Conservation (phyloP, 2,888 invertebrate genomes). For the Dasysyrphus tricinctus region DNA sequence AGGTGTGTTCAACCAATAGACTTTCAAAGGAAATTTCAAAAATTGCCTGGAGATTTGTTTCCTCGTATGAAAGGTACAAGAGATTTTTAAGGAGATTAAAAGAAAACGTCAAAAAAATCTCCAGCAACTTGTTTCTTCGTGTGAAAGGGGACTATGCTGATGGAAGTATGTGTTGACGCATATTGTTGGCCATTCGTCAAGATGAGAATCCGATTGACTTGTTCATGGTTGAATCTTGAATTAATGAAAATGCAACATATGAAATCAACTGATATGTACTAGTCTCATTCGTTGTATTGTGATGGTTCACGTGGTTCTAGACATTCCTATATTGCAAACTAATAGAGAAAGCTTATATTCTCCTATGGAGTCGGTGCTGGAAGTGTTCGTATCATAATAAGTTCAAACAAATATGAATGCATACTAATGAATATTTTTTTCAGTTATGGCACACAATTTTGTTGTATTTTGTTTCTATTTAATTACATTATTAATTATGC, state of each 20-base stretch:
- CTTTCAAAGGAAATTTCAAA: no score
- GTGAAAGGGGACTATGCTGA: no score
- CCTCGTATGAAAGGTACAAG: no score
- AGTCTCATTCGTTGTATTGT: constrained; percentile 94
- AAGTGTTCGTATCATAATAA: constrained; percentile 87
- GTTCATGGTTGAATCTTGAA: constrained; percentile 99
- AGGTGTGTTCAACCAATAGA: no score
- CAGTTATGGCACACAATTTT: constrained; percentile 97
- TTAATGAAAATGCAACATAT: constrained; percentile 99
- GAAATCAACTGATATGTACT: constrained; percentile 92
- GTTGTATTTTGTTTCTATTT: constrained; percentile 95
- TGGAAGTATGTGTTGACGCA: constrained; percentile 97
- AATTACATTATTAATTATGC: constrained; percentile 95
- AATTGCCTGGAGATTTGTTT: no score
- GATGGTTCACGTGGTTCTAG: constrained; percentile 98
- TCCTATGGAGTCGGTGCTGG: constrained; percentile 95
- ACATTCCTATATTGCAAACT: no score
- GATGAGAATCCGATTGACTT: constrained; percentile 91
- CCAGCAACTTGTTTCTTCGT: no score
- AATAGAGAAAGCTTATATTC: constrained; percentile 93
- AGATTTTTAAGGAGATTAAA: no score
- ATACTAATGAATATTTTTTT: constrained; percentile 48
- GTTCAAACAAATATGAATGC: background rate
- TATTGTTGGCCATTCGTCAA: constrained; percentile 90
- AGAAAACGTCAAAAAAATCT: no score